These are phyloP conservation scores for Zaprionus ghesquierei DNA, from an alignment of 1,140 invertebrate species.

Conservation along the genomic window DNA sequence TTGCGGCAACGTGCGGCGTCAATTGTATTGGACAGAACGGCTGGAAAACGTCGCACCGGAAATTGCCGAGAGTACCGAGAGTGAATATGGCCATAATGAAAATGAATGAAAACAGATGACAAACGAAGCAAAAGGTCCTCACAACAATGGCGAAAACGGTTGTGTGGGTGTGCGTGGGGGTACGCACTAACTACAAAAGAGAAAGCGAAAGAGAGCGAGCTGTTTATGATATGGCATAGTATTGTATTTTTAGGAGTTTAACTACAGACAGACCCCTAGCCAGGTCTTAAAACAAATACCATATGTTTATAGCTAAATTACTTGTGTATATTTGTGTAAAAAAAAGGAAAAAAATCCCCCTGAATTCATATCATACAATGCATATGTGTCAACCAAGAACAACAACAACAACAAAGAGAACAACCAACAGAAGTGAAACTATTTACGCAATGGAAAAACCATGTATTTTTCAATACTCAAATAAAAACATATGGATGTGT, in stretches of 20 bases:
- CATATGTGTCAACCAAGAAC: constrained; percentile 54
- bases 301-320: constrained; percentile 27
- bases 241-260: constrained; percentile 68
- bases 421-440: constrained; percentile 37
- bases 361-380: constrained; percentile 73
- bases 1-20: constrained; percentile 51
- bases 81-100: constrained; percentile 63
- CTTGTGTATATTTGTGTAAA: constrained; percentile 49
- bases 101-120: constrained; percentile 67
- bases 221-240: constrained; percentile 3
- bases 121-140: constrained; percentile 3
- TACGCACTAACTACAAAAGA: background rate
- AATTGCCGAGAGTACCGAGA: constrained; percentile 23
- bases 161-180: background rate
- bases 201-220: background rate
- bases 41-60: constrained; percentile 32
- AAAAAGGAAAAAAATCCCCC: constrained; percentile 55
- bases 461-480: constrained; percentile 71
- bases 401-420: background rate
- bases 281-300: constrained; percentile 51
- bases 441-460: constrained; percentile 48
- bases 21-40: constrained; percentile 38
- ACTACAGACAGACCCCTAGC: constrained; percentile 53
- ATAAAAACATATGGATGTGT: constrained; percentile 61
- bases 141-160: constrained; percentile 49